Base-by-base conservation (phyloP, 2,797 vertebrate genomes). In the Oryzias sinensis region DNA sequence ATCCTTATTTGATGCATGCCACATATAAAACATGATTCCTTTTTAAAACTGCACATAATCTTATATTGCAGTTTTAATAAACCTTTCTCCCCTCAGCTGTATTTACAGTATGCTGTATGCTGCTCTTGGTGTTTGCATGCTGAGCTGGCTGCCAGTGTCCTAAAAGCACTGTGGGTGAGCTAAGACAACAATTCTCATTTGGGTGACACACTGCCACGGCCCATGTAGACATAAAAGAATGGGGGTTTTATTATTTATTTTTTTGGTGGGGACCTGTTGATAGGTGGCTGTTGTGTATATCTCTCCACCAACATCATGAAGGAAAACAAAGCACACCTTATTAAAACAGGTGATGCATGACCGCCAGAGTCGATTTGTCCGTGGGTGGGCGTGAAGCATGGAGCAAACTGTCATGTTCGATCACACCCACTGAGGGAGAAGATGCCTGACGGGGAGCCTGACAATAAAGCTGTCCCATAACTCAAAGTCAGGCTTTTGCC, bases 11-110 rank as follows among this genome's bases (percentile, higher is more conserved):
- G 29, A 62, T 79, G 77, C 2, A 0, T 37, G 20, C 1, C 37
- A 69, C 81, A 56, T 83, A 87, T 84, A 83, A 80, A 72, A 63
- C 50, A 85, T 77, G 70, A 60, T 71, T 80, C 79, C 57, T 68
- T 68, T 74, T 17, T 0, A 76, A 53, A 44, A 25, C 17, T 41
- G 66, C 14, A 5, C 24, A 24, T 14, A 9, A 40, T n/a, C n/a
- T n/a, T n/a, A n/a, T n/a, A n/a, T n/a, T n/a, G n/a, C n/a, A n/a
- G n/a, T n/a, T n/a, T n/a, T n/a, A n/a, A n/a, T n/a, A n/a, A n/a
- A n/a, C n/a, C n/a, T 4, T 8, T 37, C 4, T 74, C 62, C 8
- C 7, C n/a, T 54, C 71, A 75, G 59, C 41, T 52, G 17, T 25
- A 47, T 47, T 37, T 18, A 22, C 47, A 18, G 54, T 60, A 33